Percentiles rank a stretch among this genome's conserved stretches.
These are phyloP conservation scores for Drosophila pectinifera DNA, from an alignment of 1,140 invertebrate genomes.

Conservation along the genomic window DNA sequence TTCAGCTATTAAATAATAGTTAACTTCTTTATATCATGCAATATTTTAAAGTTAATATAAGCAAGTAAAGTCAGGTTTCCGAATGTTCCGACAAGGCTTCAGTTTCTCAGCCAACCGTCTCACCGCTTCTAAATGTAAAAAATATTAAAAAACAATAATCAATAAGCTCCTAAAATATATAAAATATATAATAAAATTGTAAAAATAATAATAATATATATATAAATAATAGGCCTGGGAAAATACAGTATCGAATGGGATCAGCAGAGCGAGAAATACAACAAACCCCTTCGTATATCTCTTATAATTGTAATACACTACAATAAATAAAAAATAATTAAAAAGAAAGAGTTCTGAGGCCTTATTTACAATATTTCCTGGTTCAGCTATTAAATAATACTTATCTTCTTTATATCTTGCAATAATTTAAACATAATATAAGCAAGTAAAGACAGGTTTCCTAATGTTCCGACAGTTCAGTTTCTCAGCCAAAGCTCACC, in stretches of 20 bases:
- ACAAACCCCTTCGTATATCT: background rate
- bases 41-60: background rate
- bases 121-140: too few relatives aligned
- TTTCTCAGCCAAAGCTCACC: too few relatives aligned
- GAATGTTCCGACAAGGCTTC: background rate
- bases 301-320: too few relatives aligned
- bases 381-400: background rate
- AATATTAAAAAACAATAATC: too few relatives aligned
- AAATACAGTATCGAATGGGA: constrained; percentile 8
- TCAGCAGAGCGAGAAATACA: background rate
- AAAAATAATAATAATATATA: too few relatives aligned
- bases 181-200: too few relatives aligned
- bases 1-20: background rate
- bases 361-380: background rate
- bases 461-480: background rate
- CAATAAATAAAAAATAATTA: background rate
- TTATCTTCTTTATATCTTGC: too few relatives aligned
- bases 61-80: background rate
- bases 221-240: too few relatives aligned
- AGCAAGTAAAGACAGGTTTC: background rate
- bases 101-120: too few relatives aligned
- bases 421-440: background rate
- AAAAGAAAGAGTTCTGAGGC: too few relatives aligned
- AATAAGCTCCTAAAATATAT: too few relatives aligned
- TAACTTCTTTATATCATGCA: too few relatives aligned